These are phyloP conservation scores for Sesia apiformis DNA, from an alignment of 2,888 invertebrate species.

Conservation along the genomic window DNA sequence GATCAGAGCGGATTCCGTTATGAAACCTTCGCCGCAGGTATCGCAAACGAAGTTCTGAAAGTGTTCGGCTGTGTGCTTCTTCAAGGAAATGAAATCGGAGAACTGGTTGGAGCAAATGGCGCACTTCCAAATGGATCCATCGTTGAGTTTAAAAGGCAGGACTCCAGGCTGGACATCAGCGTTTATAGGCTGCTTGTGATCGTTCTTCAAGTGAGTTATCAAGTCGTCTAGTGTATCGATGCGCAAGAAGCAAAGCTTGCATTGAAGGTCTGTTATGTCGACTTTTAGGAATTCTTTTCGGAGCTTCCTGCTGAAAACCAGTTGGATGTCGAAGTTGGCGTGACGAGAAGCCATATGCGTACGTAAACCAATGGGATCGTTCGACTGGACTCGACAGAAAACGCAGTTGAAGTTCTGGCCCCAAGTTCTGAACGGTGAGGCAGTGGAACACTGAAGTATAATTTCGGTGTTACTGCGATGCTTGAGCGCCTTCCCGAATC, in stretches of 20 bases:
- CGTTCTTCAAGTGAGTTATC: constrained; percentile 51
- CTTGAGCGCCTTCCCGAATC: constrained; percentile 57
- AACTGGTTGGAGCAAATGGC: constrained; percentile 58
- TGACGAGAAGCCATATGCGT: constrained; percentile 58
- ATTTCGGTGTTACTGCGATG: constrained; percentile 61
- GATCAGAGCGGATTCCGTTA: constrained; percentile 53
- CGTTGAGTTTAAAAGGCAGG: constrained; percentile 55
- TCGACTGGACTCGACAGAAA: constrained; percentile 57
- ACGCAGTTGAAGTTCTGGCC: constrained; percentile 64
- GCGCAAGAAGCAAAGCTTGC: constrained; percentile 53
- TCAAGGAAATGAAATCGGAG: constrained; percentile 50
- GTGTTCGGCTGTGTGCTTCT: constrained; percentile 58
- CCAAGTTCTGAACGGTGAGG: constrained; percentile 62
- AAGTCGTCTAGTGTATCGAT: constrained; percentile 55
- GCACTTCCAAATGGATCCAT: constrained; percentile 57
- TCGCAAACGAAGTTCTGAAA: constrained; percentile 65
- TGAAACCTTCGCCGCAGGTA: constrained; percentile 63
- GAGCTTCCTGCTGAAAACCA: constrained; percentile 56
- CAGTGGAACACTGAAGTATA: constrained; percentile 60
- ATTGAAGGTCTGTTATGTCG: constrained; percentile 60
- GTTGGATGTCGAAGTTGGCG: constrained; percentile 52
- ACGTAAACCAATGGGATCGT: constrained; percentile 56
- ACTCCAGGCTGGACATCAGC: constrained; percentile 60
- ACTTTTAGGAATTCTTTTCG: constrained; percentile 60
- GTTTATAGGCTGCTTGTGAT: constrained; percentile 60